Base-by-base conservation (phyloP, 2,797 vertebrate genomes). In the Leucoraja ocellata region DNA sequence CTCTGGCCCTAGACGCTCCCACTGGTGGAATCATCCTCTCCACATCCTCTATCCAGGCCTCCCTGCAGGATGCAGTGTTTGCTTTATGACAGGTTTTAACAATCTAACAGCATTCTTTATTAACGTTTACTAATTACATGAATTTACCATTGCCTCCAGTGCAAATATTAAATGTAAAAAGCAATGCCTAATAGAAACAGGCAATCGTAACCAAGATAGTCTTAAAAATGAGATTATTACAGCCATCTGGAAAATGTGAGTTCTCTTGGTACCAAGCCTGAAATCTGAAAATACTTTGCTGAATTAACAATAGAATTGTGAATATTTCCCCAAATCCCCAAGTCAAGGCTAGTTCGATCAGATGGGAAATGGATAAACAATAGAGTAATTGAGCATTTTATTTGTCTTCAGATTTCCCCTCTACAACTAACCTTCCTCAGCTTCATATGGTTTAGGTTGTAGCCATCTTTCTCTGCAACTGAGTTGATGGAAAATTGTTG, bases 381-480 rank as follows among this genome's bases (percentile, higher is more conserved):
- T 76, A n/a, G n/a, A n/a, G n/a, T 18, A 63, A 61, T 6, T 68
- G 8, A 21, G 84, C 0, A 13, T 6, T 21, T 25, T 54, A 9
- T 78, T 79, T 80, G 28, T 63, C 83, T 58, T 63, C 58, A 86
- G 83, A n/a, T 14, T 18, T 63, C 83, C 61, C 83, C 1, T n/a
- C 94, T 93, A 94, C 61, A 93, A 96, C 97, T 96, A 95, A 99
- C 99, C 98, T 96, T 99, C 98, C 95, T 98, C 98, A 94, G 95
- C 97, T 95, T 98, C 98, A 93, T 96, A 97, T 94, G 97, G 96
- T 96, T 97, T 97, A 79, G 97, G 96, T 93, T 97, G 98, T 54
- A 97, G 96, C 97, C 97, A 98, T 93, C 96, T 98, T 95, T 99
- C 98, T 95, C 97, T 99, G 91, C 98, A 94, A 95, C 98, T 99